Evolutionary conservation across 2,797 vertebrate genomes (phyloP), one percentile per base, ranked within the genome.

Genomic region (Hippopotamyrus pictus): DNA sequence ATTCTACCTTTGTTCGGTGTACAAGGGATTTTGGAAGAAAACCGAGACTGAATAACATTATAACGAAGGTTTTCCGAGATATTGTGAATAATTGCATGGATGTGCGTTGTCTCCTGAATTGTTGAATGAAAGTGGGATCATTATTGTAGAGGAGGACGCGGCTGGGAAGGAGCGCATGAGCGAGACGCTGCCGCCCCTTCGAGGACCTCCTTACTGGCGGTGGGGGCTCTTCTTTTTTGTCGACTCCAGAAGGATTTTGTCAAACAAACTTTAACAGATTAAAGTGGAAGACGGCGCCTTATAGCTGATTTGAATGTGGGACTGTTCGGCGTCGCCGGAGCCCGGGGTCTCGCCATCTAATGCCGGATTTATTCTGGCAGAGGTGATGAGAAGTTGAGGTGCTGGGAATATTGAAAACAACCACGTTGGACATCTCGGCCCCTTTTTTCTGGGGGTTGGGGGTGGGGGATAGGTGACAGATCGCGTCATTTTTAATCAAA

Each of bases 331-430:
- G 93, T 92, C 90, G 93, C 93, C 92, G 94, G 93, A 93, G 93
- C 89, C 91, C 92, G 94, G 91, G 94, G 94, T 94, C 94, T 93
- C 92, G 90, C 93, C 88, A 94, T 96, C 94, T 96, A 95, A 94
- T 93, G 91, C 87, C 90, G 69, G 93, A 86, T 84, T 5, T 91
- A 86, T 22, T 88, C 65, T 89, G 86, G 25, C 76, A 91, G 90
- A 7, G 83, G 89, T 89, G 73, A 84, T 88, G n/a, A 88, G 91
- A 92, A 92, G 79, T 92, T 92, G 89, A 90, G 90, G 92, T 91
- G 57, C 90, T 92, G 89, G 89, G 79, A 89, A 11, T 90, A 93
- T 91, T 90, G 88, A 88, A 86, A 90, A 87, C 41, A 92, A 92
- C 89, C 92, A 92, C 92, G 92, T 89, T 92, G 91, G 89, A 92